phyloP scores from a whole-genome alignment of 2,888 invertebrate species.

The Allolobophora icterica region DNA sequence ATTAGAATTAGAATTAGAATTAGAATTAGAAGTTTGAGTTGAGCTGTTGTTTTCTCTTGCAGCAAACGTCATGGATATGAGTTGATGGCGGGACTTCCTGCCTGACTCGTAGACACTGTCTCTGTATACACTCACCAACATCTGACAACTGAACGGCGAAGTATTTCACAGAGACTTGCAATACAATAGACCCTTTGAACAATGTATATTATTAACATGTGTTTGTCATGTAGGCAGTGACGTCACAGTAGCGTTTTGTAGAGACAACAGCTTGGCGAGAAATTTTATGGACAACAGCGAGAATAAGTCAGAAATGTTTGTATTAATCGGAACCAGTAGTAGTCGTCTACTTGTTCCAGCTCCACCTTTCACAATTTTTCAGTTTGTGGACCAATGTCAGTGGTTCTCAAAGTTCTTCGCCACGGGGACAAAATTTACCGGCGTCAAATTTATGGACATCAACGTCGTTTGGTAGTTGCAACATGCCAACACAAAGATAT shows the following conservation, averaged over 20 bases:
- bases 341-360: too few species aligned
- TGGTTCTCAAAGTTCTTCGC: too few species aligned
- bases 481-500: too few species aligned
- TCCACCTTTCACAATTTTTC: too few species aligned
- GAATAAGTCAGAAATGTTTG: too few species aligned
- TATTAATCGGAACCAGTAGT: too few species aligned
- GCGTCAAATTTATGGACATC: too few species aligned
- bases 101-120: background rate
- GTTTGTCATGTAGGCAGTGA: background rate
- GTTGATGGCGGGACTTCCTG: background rate
- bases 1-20: too few species aligned
- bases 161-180: conserved; percentile 21
- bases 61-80: conserved; percentile 24
- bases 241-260: background rate
- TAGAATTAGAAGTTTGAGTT: too few species aligned
- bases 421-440: too few species aligned
- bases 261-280: background rate
- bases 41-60: background rate
- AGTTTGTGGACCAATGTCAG: too few species aligned
- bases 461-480: too few species aligned
- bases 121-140: background rate
- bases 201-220: background rate
- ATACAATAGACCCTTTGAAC: background rate
- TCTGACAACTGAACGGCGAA: background rate
- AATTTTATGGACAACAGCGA: background rate